phyloP scores from a whole-genome alignment of 1,140 invertebrate species.

The Drosophila pandora region DNA sequence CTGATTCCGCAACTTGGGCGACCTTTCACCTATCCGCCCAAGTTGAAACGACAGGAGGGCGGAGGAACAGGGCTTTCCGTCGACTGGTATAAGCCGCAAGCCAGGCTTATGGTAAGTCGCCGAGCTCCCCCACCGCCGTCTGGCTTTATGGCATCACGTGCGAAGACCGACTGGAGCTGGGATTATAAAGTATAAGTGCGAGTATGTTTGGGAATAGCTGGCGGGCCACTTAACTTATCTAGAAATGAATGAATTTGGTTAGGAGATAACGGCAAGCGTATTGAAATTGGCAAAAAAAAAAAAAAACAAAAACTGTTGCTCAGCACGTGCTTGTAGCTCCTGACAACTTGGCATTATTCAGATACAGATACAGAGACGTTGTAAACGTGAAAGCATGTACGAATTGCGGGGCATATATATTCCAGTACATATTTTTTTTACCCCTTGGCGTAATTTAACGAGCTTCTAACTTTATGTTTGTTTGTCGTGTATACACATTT shows the following conservation, averaged over 20 bases:
- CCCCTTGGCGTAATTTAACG: slow-evolving; percentile 78
- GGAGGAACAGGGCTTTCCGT: slow-evolving; percentile 15
- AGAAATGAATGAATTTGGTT: slow-evolving; percentile 15
- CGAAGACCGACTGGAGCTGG: slow-evolving; percentile 22
- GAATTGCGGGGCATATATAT: slow-evolving; percentile 44
- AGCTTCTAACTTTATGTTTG: slow-evolving; percentile 81
- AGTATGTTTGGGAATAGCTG: slow-evolving; percentile 30
- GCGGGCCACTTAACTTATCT: slow-evolving; percentile 52
- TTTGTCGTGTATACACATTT: slow-evolving; percentile 80
- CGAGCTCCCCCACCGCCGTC: slow-evolving; percentile 27
- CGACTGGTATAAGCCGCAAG: slow-evolving; percentile 59
- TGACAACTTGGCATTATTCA: slow-evolving; percentile 62
- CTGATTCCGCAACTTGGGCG: slow-evolving; percentile 36
- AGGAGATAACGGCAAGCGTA: slow-evolving; percentile 22
- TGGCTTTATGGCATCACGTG: slow-evolving; percentile 65
- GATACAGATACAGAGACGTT: slow-evolving; percentile 17
- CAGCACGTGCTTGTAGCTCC: slow-evolving; percentile 13
- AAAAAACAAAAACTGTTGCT: slow-evolving; percentile 48
- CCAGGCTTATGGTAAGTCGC: slow-evolving; percentile 64
- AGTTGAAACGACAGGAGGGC: neutral
- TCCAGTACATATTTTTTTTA: slow-evolving; percentile 33
- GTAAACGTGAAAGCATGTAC: slow-evolving; percentile 68
- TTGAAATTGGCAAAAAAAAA: slow-evolving; percentile 35
- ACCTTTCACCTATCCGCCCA: slow-evolving; percentile 7
- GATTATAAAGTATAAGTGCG: slow-evolving; percentile 60